Base-by-base conservation (phyloP, 2,888 invertebrate genomes). In the Patella depressa region DNA sequence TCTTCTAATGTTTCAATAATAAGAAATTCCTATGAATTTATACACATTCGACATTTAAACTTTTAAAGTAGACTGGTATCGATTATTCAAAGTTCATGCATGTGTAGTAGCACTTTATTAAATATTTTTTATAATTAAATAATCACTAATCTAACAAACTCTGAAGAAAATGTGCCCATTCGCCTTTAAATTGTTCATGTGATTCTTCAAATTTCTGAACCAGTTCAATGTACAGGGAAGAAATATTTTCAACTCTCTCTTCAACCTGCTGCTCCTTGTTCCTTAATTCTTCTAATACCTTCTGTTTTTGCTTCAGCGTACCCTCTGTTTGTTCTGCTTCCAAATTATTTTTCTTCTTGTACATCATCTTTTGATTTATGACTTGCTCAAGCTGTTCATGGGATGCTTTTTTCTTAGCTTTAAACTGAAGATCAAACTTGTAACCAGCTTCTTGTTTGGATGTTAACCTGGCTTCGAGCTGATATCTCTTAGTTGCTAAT, bases 381-480 rank as follows among this genome's bases (percentile, higher is more conserved):
- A 84, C 69, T 19, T 83, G 75, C 24, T 83, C 75, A 12, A 83
- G n/a, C 55, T 85, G 82, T 76, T 87, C 83, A 29, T 81, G 76
- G 65, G 83, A 72, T 12, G 82, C 80, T 57, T 83, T 81, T 78
- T 84, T 82, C 78, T 84, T 85, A 72, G 83, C 84, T 76, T 85
- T 84, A 74, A 86, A 85, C 77, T 87, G 86, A n/a, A 85, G 71
- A 53, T 82, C 77, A 11, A 85, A 79, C 76, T 86, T 87, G 71
- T 85, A 80, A 45, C 83, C 72, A 80, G 86, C 86, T 77, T 88
- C 88, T 71, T 87, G 84, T 19, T 84, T 80, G 14, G 77, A 77
- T 0, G 84, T 74, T 70, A 84, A 72, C 72, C 82, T 79, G 17
- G 84, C 83, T n/a, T 84, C 78, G 14, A 84, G 76, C 71, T 85